Percentiles rank a stretch among this genome's conserved stretches.
Evolutionary conservation across 2,888 invertebrate genomes (phyloP).

Genomic region (Nowickia ferox): DNA sequence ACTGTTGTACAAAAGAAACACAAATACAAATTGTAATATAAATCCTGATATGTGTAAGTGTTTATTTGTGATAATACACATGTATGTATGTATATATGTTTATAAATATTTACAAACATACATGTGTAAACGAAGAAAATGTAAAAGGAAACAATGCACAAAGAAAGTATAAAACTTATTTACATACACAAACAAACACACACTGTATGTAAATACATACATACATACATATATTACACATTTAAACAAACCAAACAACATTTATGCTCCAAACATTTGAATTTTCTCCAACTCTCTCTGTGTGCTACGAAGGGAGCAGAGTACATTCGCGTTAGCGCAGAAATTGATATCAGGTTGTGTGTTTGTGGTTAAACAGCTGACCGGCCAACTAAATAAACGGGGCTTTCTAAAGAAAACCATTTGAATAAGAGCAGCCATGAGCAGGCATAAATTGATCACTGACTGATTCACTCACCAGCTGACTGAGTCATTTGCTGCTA

Average conservation of each 20-base stretch:
- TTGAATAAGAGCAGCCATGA: constrained; percentile 43
- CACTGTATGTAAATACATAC: no score
- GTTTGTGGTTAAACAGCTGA: constrained; percentile 62
- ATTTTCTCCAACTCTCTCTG: constrained; percentile 46
- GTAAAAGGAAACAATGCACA: constrained; percentile 36
- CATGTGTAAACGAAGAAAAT: constrained; percentile 21
- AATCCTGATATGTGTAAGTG: neutral
- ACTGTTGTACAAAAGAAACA: neutral
- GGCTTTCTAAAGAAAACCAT: constrained; percentile 62
- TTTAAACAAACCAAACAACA: neutral
- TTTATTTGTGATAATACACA: neutral
- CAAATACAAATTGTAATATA: neutral
- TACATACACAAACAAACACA: neutral
- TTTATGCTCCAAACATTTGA: constrained; percentile 31
- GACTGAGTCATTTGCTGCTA: constrained; percentile 37
- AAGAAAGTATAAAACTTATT: constrained; percentile 56
- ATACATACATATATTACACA: neutral
- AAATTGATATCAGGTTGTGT: neutral
- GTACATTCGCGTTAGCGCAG: constrained; percentile 34
- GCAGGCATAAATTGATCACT: constrained; percentile 1
- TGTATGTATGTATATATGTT: neutral
- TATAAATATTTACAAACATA: constrained; percentile 6
- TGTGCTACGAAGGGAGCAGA: constrained; percentile 3
- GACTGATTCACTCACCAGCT: constrained; percentile 11
- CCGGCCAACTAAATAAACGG: constrained; percentile 52